Conservation (phyloP, 2,113 vertebrate genomes). For the Tor tambroides region DNA sequence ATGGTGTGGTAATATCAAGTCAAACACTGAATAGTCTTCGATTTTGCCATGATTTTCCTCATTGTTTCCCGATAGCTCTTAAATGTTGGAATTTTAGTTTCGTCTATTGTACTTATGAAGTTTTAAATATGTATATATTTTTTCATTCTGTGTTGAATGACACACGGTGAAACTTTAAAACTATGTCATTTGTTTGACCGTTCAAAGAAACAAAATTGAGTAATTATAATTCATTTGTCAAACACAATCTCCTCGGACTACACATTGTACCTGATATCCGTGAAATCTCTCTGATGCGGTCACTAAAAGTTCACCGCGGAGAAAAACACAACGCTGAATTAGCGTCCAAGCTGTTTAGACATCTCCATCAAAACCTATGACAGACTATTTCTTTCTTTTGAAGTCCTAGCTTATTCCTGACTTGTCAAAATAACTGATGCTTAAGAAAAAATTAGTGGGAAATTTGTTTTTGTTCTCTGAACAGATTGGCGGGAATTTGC, state of each 20-base stretch:
- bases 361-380: conserved; percentile 62
- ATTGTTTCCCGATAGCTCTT: background rate
- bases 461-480: conserved; percentile 61
- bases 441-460: conserved; percentile 54
- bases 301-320: conserved; percentile 72
- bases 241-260: conserved; percentile 47
- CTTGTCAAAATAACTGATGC: conserved; percentile 74
- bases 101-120: background rate
- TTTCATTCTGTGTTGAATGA: background rate
- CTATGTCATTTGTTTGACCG: conserved; percentile 7
- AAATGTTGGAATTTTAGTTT: background rate
- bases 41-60: conserved; percentile 5
- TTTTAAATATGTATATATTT: conserved; percentile 4
- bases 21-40: background rate
- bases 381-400: conserved; percentile 58
- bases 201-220: conserved; percentile 51
- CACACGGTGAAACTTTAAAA: background rate
- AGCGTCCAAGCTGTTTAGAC: conserved; percentile 66
- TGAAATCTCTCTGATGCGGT: conserved; percentile 78
- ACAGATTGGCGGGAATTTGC: conserved; percentile 45
- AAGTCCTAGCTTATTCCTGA: conserved; percentile 67
- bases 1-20: conserved; percentile 20
- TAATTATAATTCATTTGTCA: conserved; percentile 39
- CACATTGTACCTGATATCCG: conserved; percentile 70
- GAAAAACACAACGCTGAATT: conserved; percentile 58